These are phyloP conservation scores for Sternotherus odoratus DNA, from an alignment of 2,797 vertebrate genomes.

Conservation along the genomic window DNA sequence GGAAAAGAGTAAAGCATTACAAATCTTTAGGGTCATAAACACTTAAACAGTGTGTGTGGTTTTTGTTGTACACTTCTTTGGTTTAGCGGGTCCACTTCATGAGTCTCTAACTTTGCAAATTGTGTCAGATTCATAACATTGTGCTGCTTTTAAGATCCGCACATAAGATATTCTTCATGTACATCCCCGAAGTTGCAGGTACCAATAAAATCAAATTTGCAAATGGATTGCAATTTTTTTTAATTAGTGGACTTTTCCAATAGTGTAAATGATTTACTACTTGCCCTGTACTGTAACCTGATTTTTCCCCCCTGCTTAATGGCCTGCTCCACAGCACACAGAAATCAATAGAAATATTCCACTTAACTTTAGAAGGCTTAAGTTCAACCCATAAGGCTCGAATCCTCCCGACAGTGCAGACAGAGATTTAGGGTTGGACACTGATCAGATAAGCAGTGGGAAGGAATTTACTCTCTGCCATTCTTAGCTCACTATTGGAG, in stretches of 20 bases:
- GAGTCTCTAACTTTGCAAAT: not conserved
- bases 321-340: not conserved
- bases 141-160: not conserved
- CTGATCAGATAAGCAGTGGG: accelerated
- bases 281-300: too few species aligned
- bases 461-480: not conserved
- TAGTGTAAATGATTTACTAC: constrained; percentile 25
- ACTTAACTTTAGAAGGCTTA: constrained; percentile 3
- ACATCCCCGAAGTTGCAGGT: not conserved
- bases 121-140: not conserved
- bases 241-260: not conserved
- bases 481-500: not conserved
- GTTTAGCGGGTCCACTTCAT: not conserved
- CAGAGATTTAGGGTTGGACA: accelerated
- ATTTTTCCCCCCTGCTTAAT: too few species aligned
- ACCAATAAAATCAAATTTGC: constrained; percentile 4
- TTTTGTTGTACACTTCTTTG: not conserved
- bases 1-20: not conserved
- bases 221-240: not conserved
- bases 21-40: not conserved
- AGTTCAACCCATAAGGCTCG: constrained; percentile 19
- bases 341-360: constrained; percentile 43
- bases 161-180: not conserved
- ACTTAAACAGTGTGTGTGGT: accelerated
- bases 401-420: not conserved